phyloP scores from a whole-genome alignment of 2,888 invertebrate species.

The Archaeoteleia sp. region DNA sequence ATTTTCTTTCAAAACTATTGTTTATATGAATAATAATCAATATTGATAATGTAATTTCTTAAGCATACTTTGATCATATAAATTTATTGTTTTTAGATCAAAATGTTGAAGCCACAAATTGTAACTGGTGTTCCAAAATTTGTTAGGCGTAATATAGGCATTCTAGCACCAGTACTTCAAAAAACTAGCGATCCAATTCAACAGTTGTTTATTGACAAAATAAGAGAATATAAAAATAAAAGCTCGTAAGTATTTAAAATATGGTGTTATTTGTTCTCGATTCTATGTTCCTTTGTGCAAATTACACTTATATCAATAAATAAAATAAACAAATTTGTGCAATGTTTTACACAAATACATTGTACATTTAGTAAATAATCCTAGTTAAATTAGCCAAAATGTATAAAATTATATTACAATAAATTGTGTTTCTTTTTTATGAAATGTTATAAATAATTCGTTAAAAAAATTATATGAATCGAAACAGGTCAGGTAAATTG shows the following conservation, averaged over 20 bases:
- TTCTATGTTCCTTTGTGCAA: too few relatives aligned
- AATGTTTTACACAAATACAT: too few relatives aligned
- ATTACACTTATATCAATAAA: too few relatives aligned
- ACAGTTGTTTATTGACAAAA: constrained; percentile 93
- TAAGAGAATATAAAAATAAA: constrained; percentile 91
- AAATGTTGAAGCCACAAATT: constrained; percentile 66
- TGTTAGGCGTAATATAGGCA: constrained; percentile 81
- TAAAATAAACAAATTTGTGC: too few relatives aligned
- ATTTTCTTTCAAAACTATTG: too few relatives aligned
- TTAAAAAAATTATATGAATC: not conserved
- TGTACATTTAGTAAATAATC: too few relatives aligned
- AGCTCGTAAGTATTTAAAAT: constrained; percentile 81
- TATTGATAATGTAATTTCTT: too few relatives aligned
- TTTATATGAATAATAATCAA: too few relatives aligned
- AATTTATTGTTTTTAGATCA: constrained; percentile 20
- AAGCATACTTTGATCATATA: constrained; percentile 39
- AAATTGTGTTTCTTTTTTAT: too few relatives aligned
- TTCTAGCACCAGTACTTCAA: constrained; percentile 81
- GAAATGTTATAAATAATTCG: too few relatives aligned
- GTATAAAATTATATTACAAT: too few relatives aligned
- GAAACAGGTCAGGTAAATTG: constrained; percentile 85
- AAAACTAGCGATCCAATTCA: constrained; percentile 93
- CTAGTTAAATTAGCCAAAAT: too few relatives aligned
- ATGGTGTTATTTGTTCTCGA: constrained; percentile 1
- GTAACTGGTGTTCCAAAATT: constrained; percentile 61